These are phyloP conservation scores for Drosophila flavopinicola DNA, from an alignment of 2,888 invertebrate genomes.

Conservation along the genomic window DNA sequence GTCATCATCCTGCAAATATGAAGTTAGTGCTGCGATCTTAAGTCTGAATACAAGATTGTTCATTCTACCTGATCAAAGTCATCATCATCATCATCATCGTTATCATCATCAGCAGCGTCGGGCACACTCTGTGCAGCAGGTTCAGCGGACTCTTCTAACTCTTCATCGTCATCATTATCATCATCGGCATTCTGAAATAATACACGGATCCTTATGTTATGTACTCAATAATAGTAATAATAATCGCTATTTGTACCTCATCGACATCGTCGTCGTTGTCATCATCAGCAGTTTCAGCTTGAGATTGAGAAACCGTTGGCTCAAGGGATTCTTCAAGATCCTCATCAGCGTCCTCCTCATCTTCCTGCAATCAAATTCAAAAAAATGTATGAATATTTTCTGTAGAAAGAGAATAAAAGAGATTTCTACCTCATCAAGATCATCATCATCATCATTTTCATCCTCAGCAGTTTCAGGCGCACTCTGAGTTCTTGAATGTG, in stretches of 20 bases:
- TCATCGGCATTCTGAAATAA: slow-evolving; percentile 15
- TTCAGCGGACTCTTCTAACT: slow-evolving; percentile 34
- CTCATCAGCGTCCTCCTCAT: slow-evolving; percentile 56
- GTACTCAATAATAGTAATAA: background rate
- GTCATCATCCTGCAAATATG: slow-evolving; percentile 78
- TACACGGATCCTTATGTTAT: background rate
- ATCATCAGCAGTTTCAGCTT: slow-evolving; percentile 44
- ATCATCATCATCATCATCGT: slow-evolving; percentile 69
- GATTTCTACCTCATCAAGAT: slow-evolving; percentile 41
- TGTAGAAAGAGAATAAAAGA: background rate
- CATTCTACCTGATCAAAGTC: slow-evolving; percentile 29
- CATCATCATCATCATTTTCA: slow-evolving; percentile 44
- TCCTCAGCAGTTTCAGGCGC: slow-evolving; percentile 39
- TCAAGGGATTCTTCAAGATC: slow-evolving; percentile 78
- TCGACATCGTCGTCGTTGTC: slow-evolving; percentile 31
- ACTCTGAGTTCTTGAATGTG: slow-evolving; percentile 15
- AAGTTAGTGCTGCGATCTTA: background rate
- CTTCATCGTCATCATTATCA: slow-evolving; percentile 30
- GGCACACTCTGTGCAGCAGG: slow-evolving; percentile 29
- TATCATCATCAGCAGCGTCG: slow-evolving; percentile 20
- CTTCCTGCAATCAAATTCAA: slow-evolving; percentile 52
- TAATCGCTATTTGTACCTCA: background rate
- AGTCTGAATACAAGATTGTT: background rate
- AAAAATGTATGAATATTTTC: background rate
- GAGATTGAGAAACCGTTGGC: slow-evolving; percentile 37